Conservation (phyloP, 2,113 vertebrate species). For the Anolis sagrei region DNA sequence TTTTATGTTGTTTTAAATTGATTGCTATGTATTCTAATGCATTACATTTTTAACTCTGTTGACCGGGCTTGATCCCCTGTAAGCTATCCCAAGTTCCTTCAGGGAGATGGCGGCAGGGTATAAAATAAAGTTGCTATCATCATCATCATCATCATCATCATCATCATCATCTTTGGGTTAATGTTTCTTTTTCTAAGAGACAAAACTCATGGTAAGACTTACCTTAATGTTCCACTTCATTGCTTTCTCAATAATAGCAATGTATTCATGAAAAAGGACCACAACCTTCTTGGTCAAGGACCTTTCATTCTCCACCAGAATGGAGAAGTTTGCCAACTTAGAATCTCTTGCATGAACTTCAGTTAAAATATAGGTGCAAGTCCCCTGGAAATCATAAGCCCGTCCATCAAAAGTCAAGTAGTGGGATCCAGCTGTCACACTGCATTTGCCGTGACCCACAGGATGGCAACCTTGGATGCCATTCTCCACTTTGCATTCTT, state of each 20-base stretch:
- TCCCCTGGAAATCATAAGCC: conserved; percentile 36
- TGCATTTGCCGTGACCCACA: neutral
- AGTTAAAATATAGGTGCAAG: conserved; percentile 48
- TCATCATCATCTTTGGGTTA: no score
- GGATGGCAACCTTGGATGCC: conserved; percentile 43
- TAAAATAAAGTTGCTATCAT: no score
- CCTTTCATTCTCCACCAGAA: conserved; percentile 26
- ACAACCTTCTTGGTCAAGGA: neutral
- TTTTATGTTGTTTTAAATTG: no score
- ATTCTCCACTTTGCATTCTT: conserved; percentile 49
- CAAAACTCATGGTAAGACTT: neutral
- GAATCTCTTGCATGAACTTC: neutral
- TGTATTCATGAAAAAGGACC: conserved; percentile 28
- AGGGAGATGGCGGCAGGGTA: no score
- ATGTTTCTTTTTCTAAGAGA: neutral
- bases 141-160: no score
- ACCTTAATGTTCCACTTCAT: conserved; percentile 38
- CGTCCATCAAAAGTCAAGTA: conserved; percentile 50
- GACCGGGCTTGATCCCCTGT: no score
- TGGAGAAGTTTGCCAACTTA: conserved; percentile 28
- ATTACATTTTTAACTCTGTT: no score
- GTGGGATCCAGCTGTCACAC: conserved; percentile 25
- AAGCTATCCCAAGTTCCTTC: no score
- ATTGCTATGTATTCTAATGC: no score
- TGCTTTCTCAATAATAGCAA: conserved; percentile 17